phyloP scores from a whole-genome alignment of 2,888 invertebrate species.

The Sericinus montela region DNA sequence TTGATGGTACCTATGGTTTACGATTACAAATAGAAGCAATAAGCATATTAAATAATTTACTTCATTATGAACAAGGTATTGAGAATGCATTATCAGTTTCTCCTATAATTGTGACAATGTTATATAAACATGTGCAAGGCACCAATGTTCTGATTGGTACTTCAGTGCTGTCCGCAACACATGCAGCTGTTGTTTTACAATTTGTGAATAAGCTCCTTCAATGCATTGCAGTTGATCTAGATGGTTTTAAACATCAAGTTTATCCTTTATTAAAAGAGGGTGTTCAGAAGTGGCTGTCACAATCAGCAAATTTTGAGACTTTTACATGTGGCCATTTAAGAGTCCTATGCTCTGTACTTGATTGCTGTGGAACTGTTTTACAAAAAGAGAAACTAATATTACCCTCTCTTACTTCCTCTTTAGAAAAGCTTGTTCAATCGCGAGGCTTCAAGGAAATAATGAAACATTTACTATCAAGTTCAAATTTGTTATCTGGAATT shows the following conservation, averaged over 20 bases:
- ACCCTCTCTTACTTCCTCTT: slow-evolving; percentile 46
- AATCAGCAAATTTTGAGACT: slow-evolving; percentile 49
- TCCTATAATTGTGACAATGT: slow-evolving; percentile 74
- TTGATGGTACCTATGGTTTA: slow-evolving; percentile 71
- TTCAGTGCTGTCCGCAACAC: slow-evolving; percentile 75
- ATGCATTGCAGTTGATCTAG: slow-evolving; percentile 35
- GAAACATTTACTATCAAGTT: slow-evolving; percentile 51
- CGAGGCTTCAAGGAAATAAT: slow-evolving; percentile 63
- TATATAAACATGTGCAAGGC: slow-evolving; percentile 79
- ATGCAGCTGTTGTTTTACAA: slow-evolving; percentile 78
- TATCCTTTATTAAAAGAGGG: slow-evolving; percentile 63
- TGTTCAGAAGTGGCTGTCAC: slow-evolving; percentile 69
- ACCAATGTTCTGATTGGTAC: slow-evolving; percentile 69
- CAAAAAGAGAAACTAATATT: slow-evolving; percentile 45
- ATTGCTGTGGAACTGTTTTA: slow-evolving; percentile 56
- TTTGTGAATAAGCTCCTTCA: slow-evolving; percentile 53
- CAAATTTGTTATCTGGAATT: slow-evolving; percentile 63
- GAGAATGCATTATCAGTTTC: slow-evolving; percentile 68
- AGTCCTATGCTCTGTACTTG: slow-evolving; percentile 53
- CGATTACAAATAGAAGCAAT: slow-evolving; percentile 82
- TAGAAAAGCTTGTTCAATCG: slow-evolving; percentile 57
- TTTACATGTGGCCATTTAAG: slow-evolving; percentile 70
- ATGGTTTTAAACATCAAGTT: slow-evolving; percentile 50
- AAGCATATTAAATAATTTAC: slow-evolving; percentile 75
- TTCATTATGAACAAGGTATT: slow-evolving; percentile 71